Base-by-base conservation (phyloP, 2,888 invertebrate species). In the Drosophila flavopinicola region DNA sequence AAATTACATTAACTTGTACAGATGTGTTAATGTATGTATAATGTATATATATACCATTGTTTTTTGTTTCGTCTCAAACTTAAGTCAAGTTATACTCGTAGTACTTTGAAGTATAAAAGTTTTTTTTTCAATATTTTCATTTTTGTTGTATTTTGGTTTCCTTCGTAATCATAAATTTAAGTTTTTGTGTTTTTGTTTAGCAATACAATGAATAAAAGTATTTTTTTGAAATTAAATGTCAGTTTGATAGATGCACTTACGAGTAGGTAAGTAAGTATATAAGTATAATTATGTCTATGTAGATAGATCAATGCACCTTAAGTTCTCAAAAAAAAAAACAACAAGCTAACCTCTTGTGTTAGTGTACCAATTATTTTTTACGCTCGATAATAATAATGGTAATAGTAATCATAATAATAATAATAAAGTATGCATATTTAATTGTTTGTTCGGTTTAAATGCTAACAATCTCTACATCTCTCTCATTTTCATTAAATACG, bases 401-500 rank as follows among this genome's bases (percentile, higher is more conserved):
- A 52, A 45, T 64, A 32, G 57, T 57, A 42, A 58, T 48, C 57
- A 52, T 54, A 42, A 42, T 70, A 38, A 51, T 53, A 56, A 60
- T 64, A 63, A 42, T 59, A 37, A 67, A 54, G 44, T 57, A 59
- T 58, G 54, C 60, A 56, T 54, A 48, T 60, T 52, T 27, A 45
- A 63, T 52, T 60, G 33, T 63, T 75, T 66, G 57, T 61, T 75
- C 32, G 38, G 64, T 72, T 84, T 85, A 77, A 83, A 75, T 73
- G 71, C 85, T 84, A 85, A 78, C 83, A 84, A 84, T 84, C 85
- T 85, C 83, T 84, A 84, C 83, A 52, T 84, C 83, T 84, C 83
- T 84, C 83, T 84, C 85, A 68, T 79, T 67, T 59, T 52, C 47
- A 35, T 49, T 32, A 59, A 49, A 49, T 48, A 39, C 45, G 25